phyloP scores from a whole-genome alignment of 53 echinoderm and acorn worm species.

The Arbacia lixula region DNA sequence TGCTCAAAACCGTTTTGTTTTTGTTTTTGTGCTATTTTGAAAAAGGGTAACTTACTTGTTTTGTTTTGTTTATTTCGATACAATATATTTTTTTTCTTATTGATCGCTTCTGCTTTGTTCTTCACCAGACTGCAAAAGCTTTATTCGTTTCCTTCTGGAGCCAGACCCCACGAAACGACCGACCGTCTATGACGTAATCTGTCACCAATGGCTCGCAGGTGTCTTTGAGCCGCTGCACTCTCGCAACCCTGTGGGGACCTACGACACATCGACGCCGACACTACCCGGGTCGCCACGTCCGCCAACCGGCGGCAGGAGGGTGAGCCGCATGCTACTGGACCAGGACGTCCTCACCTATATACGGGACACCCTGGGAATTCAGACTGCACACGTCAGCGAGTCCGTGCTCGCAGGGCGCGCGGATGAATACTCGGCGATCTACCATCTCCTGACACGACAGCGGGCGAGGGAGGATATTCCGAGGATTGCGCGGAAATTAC shows the following conservation, averaged over 20 bases:
- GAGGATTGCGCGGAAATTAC: slow-evolving; percentile 37
- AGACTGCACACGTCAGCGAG: slow-evolving; percentile 79
- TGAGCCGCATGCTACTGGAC: slow-evolving; percentile 88
- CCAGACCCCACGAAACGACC: slow-evolving; percentile 81
- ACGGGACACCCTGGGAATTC: slow-evolving; percentile 76
- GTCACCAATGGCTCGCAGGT: slow-evolving; percentile 76
- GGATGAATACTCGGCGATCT: slow-evolving; percentile 91
- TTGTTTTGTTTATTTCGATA: no score
- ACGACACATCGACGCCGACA: not conserved
- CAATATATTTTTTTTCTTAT: not conserved
- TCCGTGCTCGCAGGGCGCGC: slow-evolving; percentile 78
- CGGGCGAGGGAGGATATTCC: slow-evolving; percentile 60
- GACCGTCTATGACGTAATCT: slow-evolving; percentile 69
- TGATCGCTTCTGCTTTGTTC: not conserved
- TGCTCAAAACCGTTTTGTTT: no score
- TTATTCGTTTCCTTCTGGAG: slow-evolving; percentile 77
- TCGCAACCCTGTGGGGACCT: not conserved
- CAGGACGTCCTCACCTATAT: slow-evolving; percentile 78
- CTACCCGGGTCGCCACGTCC: not conserved
- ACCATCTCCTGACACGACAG: slow-evolving; percentile 68
- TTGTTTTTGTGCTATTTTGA: no score
- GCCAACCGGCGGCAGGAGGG: slow-evolving; percentile 15
- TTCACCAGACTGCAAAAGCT: slow-evolving; percentile 82
- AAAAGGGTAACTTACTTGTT: no score
- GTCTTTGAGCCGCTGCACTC: slow-evolving; percentile 26